phyloP scores from a whole-genome alignment of 1,140 invertebrate species.

The Magallana ariakensis region DNA sequence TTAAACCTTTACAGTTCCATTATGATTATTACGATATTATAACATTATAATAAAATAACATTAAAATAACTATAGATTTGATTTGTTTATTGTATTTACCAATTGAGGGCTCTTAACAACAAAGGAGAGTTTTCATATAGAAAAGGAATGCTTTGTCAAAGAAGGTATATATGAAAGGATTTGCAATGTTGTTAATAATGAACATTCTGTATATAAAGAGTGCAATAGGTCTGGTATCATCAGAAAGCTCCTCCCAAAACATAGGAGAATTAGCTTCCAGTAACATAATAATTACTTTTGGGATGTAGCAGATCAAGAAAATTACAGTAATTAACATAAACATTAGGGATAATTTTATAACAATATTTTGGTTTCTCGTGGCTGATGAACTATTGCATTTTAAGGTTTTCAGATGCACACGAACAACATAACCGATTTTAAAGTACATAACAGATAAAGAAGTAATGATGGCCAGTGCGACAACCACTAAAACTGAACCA shows the following conservation, averaged over 20 bases:
- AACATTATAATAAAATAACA: too few species aligned
- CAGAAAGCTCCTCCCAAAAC: conserved; percentile 33
- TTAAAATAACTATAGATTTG: too few species aligned
- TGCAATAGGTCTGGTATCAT: neutral
- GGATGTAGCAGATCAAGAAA: conserved; percentile 50
- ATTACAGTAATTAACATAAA: conserved; percentile 46
- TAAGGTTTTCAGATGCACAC: neutral
- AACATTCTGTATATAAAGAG: conserved; percentile 37
- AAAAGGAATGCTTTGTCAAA: conserved; percentile 24
- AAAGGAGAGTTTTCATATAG: too few species aligned
- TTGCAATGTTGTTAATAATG: conserved; percentile 53
- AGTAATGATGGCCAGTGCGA: neutral
- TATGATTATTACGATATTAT: too few species aligned
- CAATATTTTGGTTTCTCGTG: neutral
- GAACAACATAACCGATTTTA: neutral
- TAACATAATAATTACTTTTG: conserved; percentile 34
- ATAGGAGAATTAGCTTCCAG: neutral
- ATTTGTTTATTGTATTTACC: too few species aligned
- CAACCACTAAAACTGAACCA: neutral
- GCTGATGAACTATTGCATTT: neutral
- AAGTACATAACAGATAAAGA: conserved; percentile 21
- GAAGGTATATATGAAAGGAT: conserved; percentile 50
- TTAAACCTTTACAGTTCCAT: too few species aligned
- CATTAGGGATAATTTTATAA: neutral
- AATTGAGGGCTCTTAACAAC: too few species aligned